Base-by-base conservation (phyloP, 2,113 vertebrate species). In the Nettapus auritus region DNA sequence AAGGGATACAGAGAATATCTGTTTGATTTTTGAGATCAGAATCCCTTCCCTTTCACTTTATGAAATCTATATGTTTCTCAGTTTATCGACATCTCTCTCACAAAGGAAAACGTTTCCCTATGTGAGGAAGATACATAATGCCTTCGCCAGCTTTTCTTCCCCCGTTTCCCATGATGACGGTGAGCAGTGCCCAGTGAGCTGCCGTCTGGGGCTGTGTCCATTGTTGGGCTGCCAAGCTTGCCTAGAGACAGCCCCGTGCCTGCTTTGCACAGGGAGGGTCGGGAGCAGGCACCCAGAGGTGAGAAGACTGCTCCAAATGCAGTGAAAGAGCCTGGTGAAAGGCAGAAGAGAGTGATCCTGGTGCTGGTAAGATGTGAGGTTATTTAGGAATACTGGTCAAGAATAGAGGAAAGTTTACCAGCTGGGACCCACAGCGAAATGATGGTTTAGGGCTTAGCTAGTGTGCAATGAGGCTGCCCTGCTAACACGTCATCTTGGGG, bases 111-210 rank as follows among this genome's bases (percentile, higher is more conserved):
- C 0, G 2, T 52, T 75, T 86, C 90, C 6, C 25, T 63, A 1
- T 40, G 12, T 19, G n/a, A 79, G n/a, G 57, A 48, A n/a, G 42
- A 25, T 15, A 4, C 5, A 9, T 26, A 59, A 15, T 86, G 42
- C 53, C 62, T 84, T 83, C 48, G 26, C 34, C 40, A 62, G 33
- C 48, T 34, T 78, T 64, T 89, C 48, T 93, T 20, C 50, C 56
- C 19, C 10, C 18, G 2, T 71, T 92, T 36, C 68, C 55, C 0
- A 0, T 68, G 55, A 3, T 0, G 12, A 3, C 21, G 52, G 42
- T 56, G 77, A 76, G 40, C 38, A 1, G 1, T 79, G 66, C 26
- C 31, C 46, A 21, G 33, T 6, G 52, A 53, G 36, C 29, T 40
- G 29, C 36, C 28, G 31, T 25, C 33, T 66, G 62, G 42, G 25